phyloP scores from a whole-genome alignment of 2,113 vertebrate species.

The Malurus cyaneus region DNA sequence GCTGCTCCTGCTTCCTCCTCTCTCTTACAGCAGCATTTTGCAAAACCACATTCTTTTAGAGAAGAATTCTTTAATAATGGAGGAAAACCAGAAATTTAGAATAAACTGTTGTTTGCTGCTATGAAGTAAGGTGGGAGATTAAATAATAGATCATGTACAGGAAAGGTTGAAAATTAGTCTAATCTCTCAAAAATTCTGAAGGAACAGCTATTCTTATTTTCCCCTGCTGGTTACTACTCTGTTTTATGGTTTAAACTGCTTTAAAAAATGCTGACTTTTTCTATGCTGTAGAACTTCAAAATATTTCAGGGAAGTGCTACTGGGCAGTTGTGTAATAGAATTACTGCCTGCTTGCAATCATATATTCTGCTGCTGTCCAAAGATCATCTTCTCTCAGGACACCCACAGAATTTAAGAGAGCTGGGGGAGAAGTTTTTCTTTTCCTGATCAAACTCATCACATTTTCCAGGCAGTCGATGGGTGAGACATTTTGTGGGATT shows the following conservation, averaged over 20 bases:
- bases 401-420: background rate
- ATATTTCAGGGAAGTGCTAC: background rate
- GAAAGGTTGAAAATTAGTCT: slow-evolving; percentile 20
- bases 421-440: background rate
- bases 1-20: background rate
- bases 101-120: background rate
- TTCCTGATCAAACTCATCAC: background rate
- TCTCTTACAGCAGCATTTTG: background rate
- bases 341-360: background rate
- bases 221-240: background rate
- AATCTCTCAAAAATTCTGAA: slow-evolving; percentile 13
- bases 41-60: background rate
- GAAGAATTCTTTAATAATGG: background rate
- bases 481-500: background rate
- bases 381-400: background rate
- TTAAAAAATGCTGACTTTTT: slow-evolving; percentile 23
- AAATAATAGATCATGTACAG: background rate
- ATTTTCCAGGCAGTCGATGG: background rate
- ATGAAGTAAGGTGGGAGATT: background rate
- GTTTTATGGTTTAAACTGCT: slow-evolving; percentile 8
- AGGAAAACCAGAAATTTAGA: background rate
- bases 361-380: background rate
- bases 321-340: background rate
- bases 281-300: background rate
- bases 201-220: background rate